These are phyloP conservation scores for Mus caroli DNA, from an alignment of 2,797 vertebrate species.

Conservation along the genomic window DNA sequence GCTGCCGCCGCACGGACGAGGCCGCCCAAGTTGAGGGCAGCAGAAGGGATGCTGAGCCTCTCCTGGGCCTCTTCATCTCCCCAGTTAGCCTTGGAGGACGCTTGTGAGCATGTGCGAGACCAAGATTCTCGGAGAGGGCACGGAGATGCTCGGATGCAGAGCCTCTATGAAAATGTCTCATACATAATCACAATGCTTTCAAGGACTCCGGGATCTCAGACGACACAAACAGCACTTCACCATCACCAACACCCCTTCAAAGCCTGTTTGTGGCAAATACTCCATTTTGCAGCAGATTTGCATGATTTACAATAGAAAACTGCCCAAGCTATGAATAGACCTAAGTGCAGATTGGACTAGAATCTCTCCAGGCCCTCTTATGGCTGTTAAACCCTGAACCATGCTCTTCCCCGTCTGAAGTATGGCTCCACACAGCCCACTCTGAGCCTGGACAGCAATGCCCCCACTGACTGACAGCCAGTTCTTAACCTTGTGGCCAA, in stretches of 20 bases:
- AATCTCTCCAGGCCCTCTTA: conserved; percentile 37
- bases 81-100: not conserved
- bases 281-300: conserved; percentile 67
- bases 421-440: not conserved
- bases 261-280: conserved; percentile 61
- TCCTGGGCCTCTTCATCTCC: not conserved
- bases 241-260: conserved; percentile 59
- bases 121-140: conserved; percentile 46
- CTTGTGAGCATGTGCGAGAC: conserved; percentile 46
- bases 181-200: conserved; percentile 35
- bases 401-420: not conserved
- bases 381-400: conserved; percentile 41
- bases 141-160: conserved; percentile 12
- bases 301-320: conserved; percentile 70
- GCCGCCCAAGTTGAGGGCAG: not conserved
- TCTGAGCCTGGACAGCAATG: not conserved
- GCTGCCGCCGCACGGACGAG: not conserved
- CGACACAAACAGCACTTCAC: conserved; percentile 45
- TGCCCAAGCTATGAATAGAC: conserved; percentile 53
- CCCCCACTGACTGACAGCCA: not conserved
- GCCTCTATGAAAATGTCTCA: conserved; percentile 39
- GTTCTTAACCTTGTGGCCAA: not conserved
- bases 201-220: conserved; percentile 47
- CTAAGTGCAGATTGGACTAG: conserved; percentile 33
- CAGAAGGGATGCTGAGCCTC: not conserved